Evolutionary conservation across 2,113 vertebrate species (phyloP), one percentile per base, ranked within the genome.

Genomic region (Laterallus jamaicensis): DNA sequence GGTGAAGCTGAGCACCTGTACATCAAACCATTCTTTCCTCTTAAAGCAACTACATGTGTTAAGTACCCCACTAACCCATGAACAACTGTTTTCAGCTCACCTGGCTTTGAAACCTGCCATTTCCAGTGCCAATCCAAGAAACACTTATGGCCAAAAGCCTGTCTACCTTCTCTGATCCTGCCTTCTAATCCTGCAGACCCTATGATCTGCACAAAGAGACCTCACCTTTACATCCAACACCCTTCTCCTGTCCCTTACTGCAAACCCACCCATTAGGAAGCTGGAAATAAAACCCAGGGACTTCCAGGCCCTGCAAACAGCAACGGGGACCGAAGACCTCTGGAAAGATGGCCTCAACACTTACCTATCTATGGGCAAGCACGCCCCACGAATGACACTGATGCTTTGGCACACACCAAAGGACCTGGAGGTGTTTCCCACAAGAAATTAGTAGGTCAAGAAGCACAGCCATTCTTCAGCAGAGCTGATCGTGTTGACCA

Each of bases 311-410:
- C 11, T 66, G 21, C 35, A 82, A 93, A 73, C 28, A 70, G 28
- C 15, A 20, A 4, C 2, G 6, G 8, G 19, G 68, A 47, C 7
- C 29, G 37, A 64, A 77, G 35, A 60, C 29, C 13, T 83, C 42
- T 58, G 40, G 18, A n/a, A 22, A 73, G 42, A 47, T 5, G 29
- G 3, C 17, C 56, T 52, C 40, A 24, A 6, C 7, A 52, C 50
- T 84, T 15, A 39, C 0, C 0, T 17, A n/a, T 9, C 31, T 37
- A 22, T 0, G 1, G 39, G 22, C 1, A 1, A 55, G 13, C 24
- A 6, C 0, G 8, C 15, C 59, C 50, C n/a, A 37, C n/a, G 16
- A 52, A 18, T 0, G 5, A 22, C 68, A 52, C 24, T 0, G 0
- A 12, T 10, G 35, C 59, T 66, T 39, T 49, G 44, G 35, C 19